Evolutionary conservation across 1,140 invertebrate genomes (phyloP).

Genomic region (Agrilus planipennis): DNA sequence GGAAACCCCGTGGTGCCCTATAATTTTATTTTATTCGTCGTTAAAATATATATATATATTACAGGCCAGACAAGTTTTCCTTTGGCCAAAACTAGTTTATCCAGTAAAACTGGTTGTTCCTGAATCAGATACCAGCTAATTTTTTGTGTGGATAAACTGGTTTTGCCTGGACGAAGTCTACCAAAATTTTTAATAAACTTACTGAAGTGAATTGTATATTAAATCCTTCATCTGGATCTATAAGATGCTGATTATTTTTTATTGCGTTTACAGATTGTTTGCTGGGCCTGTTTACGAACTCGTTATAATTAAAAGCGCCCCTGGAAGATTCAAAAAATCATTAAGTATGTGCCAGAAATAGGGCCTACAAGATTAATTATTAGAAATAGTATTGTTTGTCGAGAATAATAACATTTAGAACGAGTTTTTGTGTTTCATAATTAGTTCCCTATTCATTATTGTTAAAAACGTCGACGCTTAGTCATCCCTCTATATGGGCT

Average conservation of each 20-base stretch:
- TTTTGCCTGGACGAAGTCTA: background rate
- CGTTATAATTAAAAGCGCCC: conserved; percentile 46
- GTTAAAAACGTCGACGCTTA: no score
- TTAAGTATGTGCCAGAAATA: background rate
- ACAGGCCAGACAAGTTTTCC: no score
- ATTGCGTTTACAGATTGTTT: conserved; percentile 26
- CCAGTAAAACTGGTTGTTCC: no score
- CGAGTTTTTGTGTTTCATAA: no score
- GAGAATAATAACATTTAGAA: no score
- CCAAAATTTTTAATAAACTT: conserved; percentile 29
- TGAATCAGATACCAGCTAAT: no score
- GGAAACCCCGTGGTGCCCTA: conserved; percentile 75
- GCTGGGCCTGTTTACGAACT: conserved; percentile 38
- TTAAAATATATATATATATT: no score
- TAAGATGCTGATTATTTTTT: conserved; percentile 32
- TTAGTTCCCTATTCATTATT: no score
- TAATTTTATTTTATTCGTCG: no score
- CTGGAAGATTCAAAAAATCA: conserved; percentile 34
- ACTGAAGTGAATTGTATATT: conserved; percentile 86
- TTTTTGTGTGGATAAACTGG: no score
- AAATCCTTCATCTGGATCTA: conserved; percentile 51
- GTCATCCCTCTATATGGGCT: no score
- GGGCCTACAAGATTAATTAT: background rate
- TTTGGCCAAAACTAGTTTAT: no score
- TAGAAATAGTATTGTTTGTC: background rate